These are phyloP conservation scores for Corydoras sp. DNA, from an alignment of 2,113 vertebrate genomes.

Conservation along the genomic window DNA sequence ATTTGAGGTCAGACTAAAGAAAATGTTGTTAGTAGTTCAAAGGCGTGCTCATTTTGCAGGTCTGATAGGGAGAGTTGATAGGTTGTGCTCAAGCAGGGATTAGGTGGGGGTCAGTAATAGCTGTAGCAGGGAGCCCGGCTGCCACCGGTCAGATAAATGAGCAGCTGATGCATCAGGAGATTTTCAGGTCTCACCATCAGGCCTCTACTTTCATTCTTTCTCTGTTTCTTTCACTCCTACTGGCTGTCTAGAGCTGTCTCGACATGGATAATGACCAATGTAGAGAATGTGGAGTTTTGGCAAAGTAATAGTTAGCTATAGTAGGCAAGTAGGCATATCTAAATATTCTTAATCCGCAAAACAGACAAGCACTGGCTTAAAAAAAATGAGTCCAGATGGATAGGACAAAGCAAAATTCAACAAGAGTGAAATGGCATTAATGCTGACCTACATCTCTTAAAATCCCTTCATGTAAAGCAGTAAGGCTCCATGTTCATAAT, in stretches of 20 bases:
- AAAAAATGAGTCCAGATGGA: slow-evolving; percentile 8
- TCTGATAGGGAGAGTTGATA: slow-evolving; percentile 24
- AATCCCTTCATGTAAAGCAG: slow-evolving; percentile 5
- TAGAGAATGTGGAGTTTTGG: slow-evolving; percentile 7
- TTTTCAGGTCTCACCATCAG: slow-evolving; percentile 33
- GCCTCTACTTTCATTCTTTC: slow-evolving; percentile 34
- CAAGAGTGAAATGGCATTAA: neutral
- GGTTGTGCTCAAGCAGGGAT: slow-evolving; percentile 21
- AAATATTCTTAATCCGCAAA: slow-evolving; percentile 8
- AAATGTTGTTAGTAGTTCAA: neutral
- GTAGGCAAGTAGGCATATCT: slow-evolving; percentile 3
- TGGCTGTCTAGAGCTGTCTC: slow-evolving; percentile 7
- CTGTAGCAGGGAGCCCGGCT: slow-evolving; percentile 33
- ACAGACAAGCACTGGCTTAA: slow-evolving; percentile 12
- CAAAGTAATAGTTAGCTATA: neutral
- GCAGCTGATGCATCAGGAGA: slow-evolving; percentile 34
- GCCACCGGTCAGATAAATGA: slow-evolving; percentile 42
- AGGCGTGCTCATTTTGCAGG: neutral
- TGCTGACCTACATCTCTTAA: slow-evolving; percentile 29
- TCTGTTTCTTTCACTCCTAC: neutral
- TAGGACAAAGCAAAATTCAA: neutral
- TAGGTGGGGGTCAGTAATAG: slow-evolving; percentile 36
- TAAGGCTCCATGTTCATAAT: slow-evolving; percentile 11
- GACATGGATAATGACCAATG: slow-evolving; percentile 21
- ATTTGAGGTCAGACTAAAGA: slow-evolving; percentile 1